phyloP scores from a whole-genome alignment of 2,113 vertebrate genomes.

The Sorex fumeus region DNA sequence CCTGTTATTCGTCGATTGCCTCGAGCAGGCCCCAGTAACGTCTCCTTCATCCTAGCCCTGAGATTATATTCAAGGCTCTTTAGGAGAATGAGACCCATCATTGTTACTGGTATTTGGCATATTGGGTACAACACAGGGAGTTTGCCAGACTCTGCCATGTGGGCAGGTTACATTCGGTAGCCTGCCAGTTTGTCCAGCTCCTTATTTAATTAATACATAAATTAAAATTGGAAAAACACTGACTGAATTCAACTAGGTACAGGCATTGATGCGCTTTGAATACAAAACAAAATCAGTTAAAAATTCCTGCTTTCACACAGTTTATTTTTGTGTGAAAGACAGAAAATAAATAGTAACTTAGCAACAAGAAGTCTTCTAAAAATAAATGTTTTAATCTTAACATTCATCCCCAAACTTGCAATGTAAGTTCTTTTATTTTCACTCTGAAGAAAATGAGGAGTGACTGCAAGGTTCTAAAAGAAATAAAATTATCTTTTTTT shows the following conservation, averaged over 20 bases:
- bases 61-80: no score
- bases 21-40: no score
- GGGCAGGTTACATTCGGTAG: no score
- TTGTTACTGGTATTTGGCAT: no score
- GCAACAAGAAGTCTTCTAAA: background rate
- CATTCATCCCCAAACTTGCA: slow-evolving; percentile 14
- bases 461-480: background rate
- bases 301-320: background rate
- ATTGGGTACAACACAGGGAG: no score
- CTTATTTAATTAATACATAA: slow-evolving; percentile 4
- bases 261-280: background rate
- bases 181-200: no score
- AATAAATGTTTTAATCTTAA: background rate
- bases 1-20: no score
- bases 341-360: no score
- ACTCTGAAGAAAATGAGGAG: slow-evolving; percentile 27
- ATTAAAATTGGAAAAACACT: slow-evolving; percentile 31
- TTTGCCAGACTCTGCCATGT: no score
- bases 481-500: background rate
- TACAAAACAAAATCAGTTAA: slow-evolving; percentile 22
- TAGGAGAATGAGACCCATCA: no score
- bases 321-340: slow-evolving; percentile 35
- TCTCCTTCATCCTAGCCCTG: no score
- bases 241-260: background rate
- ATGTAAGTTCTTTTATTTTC: slow-evolving; percentile 13